Base-by-base conservation (phyloP, 2,113 vertebrate genomes). In the Dipodomys spectabilis region DNA sequence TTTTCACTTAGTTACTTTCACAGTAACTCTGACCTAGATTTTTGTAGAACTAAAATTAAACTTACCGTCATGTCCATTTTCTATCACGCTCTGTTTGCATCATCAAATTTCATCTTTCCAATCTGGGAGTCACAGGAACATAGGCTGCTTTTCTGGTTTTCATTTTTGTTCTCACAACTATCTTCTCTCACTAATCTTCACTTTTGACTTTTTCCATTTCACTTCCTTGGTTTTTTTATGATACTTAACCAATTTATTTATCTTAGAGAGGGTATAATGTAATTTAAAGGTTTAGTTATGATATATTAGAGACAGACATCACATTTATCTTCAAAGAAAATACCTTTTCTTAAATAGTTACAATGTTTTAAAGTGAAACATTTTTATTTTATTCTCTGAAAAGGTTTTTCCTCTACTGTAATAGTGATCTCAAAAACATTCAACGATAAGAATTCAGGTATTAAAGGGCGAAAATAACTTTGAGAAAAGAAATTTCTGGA, bases 1-100 rank as follows among this genome's bases (percentile, higher is more conserved):
- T 94, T 94, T 83, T 96, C 69, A 60, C 86, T 96, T 83, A 96
- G 83, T 92, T 97, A 79, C 85, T 95, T 92, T 95, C 86, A 72
- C 86, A 96, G 79, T 86, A 90, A 95, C 77, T 82, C 75, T 96
- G 93, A 96, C 89, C 91, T 86, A 95, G 68, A 82, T 94, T 88
- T 89, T 57, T 39, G 69, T 35, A 62, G 32, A 78, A 83, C 67
- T 88, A 86, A 95, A 92, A 74, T 64, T 30, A 53, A 71, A 93
- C 64, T 25, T 39, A 77, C 22, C 53, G 6, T 23, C 57, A 45
- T 60, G 44, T 9, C 25, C n/a, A 53, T 32, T 86, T 95, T 45
- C 25, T 22, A 13, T n/a, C 53, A 3, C 11, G 20, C 57, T 11
- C 16, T 1, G 2, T 64, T 74, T 84, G 65, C 25, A 53, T 69